Evolutionary conservation across 2,113 vertebrate genomes (phyloP).

Genomic region (Podarcis raffonei): DNA sequence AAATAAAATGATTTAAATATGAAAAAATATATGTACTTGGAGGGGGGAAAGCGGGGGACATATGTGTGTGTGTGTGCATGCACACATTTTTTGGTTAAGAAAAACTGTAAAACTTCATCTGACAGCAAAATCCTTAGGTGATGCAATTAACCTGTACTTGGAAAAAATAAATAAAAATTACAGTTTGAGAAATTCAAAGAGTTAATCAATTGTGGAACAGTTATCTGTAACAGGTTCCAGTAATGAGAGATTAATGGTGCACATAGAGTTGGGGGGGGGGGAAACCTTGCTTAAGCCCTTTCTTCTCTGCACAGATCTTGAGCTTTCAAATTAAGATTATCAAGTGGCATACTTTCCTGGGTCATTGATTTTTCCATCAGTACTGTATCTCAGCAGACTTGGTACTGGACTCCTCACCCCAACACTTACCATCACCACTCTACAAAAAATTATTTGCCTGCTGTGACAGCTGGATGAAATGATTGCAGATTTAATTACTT

Average conservation of each 20-base stretch:
- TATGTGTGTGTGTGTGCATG: no score
- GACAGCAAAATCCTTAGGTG: background rate
- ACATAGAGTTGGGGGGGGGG: constrained; percentile 27
- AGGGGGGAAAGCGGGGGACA: no score
- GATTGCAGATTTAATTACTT: background rate
- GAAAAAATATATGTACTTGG: constrained; percentile 16
- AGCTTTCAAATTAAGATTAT: constrained; percentile 43
- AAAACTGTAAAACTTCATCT: constrained; percentile 10
- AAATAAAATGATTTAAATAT: constrained; percentile 58
- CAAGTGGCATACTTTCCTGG: constrained; percentile 59
- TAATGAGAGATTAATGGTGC: constrained; percentile 23
- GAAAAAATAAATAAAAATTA: background rate
- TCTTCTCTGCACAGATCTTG: constrained; percentile 28
- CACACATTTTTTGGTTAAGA: constrained; percentile 5
- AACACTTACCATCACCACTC: background rate
- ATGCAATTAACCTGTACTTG: background rate
- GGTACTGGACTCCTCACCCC: background rate
- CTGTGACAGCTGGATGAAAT: constrained; percentile 37
- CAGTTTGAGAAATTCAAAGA: constrained; percentile 11
- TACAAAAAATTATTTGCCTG: constrained; percentile 38
- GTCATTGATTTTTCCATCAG: constrained; percentile 53
- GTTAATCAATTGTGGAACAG: background rate
- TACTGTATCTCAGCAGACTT: constrained; percentile 31
- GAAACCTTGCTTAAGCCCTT: constrained; percentile 39
- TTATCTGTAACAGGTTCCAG: background rate